A percentile compares a stretch with the other conserved stretches of the same genome.
These are phyloP conservation scores for Drosophila neutralis DNA, from an alignment of 2,888 invertebrate species.

Conservation along the genomic window DNA sequence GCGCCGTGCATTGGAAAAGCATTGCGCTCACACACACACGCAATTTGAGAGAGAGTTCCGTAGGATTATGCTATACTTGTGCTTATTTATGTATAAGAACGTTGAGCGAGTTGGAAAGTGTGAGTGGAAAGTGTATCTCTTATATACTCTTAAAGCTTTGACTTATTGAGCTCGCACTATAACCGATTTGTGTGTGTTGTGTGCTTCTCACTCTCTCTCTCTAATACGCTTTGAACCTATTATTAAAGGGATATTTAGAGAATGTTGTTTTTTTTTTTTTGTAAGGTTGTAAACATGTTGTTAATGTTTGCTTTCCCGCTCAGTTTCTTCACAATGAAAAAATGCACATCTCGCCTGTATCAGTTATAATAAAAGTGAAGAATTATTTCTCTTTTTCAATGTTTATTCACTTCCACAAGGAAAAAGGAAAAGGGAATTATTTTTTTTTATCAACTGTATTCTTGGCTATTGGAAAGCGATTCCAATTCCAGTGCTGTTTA, in stretches of 20 bases:
- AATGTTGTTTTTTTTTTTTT: neutral
- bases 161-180: neutral
- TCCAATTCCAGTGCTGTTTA: neutral
- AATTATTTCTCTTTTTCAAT: neutral
- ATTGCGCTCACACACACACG: neutral
- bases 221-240: neutral
- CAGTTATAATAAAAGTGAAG: neutral
- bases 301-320: neutral
- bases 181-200: neutral
- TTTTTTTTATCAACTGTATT: neutral
- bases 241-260: neutral
- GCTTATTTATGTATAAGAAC: slow-evolving; percentile 10
- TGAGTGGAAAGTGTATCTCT: neutral
- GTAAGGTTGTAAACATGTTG: neutral
- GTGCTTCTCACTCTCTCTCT: neutral
- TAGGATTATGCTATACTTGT: neutral
- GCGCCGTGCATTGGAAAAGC: neutral
- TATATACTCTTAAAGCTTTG: neutral
- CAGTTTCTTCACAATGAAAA: neutral
- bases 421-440: neutral
- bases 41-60: slow-evolving; percentile 3
- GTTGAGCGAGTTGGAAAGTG: neutral
- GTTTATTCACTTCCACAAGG: no score
- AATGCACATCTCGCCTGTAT: neutral
- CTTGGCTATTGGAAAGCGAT: neutral